phyloP scores from a whole-genome alignment of 2,113 vertebrate genomes.

The Atlantisia rogersi region DNA sequence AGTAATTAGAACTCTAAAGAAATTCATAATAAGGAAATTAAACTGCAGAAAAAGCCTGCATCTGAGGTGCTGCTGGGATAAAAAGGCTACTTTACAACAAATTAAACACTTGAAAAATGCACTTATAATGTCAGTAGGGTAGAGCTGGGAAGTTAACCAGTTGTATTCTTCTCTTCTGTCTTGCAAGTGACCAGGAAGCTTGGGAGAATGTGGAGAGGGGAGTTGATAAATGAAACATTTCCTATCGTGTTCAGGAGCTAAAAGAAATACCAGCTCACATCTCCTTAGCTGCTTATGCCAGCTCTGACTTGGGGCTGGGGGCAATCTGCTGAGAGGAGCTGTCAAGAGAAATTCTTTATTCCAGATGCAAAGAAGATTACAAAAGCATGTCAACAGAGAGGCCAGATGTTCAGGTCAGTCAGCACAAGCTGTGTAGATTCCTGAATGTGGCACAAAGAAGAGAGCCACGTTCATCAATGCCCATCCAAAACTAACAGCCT shows the following conservation, averaged over 20 bases:
- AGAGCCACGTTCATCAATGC: neutral
- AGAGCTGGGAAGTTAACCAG: neutral
- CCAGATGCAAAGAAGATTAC: slow-evolving; percentile 42
- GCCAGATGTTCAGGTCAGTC: neutral
- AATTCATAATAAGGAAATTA: slow-evolving; percentile 49
- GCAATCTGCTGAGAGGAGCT: neutral
- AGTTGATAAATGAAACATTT: slow-evolving; percentile 22
- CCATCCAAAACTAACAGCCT: neutral
- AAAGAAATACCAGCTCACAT: neutral
- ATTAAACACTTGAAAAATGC: neutral
- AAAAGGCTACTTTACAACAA: slow-evolving; percentile 7
- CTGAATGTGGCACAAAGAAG: neutral
- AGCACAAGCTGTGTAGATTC: neutral
- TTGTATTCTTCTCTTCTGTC: neutral
- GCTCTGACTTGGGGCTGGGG: neutral
- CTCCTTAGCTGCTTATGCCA: slow-evolving; percentile 31
- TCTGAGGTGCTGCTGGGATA: slow-evolving; percentile 18
- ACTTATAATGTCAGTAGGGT: neutral
- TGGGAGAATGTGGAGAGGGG: neutral
- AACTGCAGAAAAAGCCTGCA: slow-evolving; percentile 1
- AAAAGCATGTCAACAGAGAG: neutral
- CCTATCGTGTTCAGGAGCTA: neutral
- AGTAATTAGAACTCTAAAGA: slow-evolving; percentile 64
- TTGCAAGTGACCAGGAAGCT: neutral
- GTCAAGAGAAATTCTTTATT: neutral